These are phyloP conservation scores for Simalia tracyae DNA, from an alignment of 2,797 vertebrate genomes.

Conservation along the genomic window DNA sequence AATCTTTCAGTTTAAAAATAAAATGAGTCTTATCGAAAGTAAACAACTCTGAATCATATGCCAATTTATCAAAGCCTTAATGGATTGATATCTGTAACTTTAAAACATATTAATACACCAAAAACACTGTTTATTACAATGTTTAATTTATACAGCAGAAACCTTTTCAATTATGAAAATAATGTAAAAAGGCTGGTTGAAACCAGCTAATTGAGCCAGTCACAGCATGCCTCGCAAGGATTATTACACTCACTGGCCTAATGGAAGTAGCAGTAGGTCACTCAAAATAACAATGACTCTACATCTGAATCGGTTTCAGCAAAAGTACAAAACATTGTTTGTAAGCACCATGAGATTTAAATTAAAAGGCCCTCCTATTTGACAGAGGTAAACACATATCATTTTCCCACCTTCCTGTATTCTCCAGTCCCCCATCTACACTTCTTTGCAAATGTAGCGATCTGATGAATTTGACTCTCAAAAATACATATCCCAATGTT, in stretches of 20 bases:
- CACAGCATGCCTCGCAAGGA: not conserved
- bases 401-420: not conserved
- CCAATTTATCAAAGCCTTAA: not conserved
- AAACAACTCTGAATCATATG: not conserved
- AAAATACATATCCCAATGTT: not conserved
- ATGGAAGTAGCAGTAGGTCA: not conserved
- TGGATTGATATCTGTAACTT: not conserved
- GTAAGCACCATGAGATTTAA: not conserved
- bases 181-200: not conserved
- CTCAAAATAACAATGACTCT: constrained; percentile 3
- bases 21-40: not conserved
- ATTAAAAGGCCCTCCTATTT: not conserved
- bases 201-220: not conserved
- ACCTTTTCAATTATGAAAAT: accelerated
- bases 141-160: not conserved
- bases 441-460: not conserved
- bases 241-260: not conserved
- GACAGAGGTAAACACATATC: not conserved
- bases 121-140: not conserved
- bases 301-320: not conserved
- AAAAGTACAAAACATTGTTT: not conserved
- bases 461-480: not conserved
- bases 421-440: not conserved
- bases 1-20: not conserved
- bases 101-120: not conserved